phyloP scores from a whole-genome alignment of 1,140 invertebrate genomes.

The Coptotermes formosanus region DNA sequence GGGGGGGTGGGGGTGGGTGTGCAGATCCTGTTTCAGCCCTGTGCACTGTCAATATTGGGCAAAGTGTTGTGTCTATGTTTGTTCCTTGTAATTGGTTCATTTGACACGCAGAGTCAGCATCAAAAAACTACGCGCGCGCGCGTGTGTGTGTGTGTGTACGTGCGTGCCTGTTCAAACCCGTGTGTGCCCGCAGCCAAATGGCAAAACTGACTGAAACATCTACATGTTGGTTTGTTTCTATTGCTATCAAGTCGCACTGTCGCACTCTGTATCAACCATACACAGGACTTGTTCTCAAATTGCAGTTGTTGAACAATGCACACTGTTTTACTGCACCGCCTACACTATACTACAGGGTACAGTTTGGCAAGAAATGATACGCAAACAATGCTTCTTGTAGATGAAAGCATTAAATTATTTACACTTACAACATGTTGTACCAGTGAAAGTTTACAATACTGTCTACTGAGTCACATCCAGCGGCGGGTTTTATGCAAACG shows the following conservation, averaged over 20 bases:
- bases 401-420: too few species aligned
- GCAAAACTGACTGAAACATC: neutral
- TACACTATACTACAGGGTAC: too few species aligned
- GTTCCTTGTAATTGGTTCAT: neutral
- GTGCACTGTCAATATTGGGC: neutral
- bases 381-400: too few species aligned
- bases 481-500: too few species aligned
- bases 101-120: neutral
- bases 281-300: neutral
- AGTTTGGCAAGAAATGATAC: too few species aligned
- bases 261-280: neutral
- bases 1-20: neutral
- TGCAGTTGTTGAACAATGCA: neutral
- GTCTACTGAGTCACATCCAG: too few species aligned
- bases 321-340: neutral
- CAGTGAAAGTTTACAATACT: too few species aligned
- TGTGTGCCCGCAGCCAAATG: neutral
- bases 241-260: neutral
- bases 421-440: too few species aligned
- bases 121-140: neutral
- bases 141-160: neutral
- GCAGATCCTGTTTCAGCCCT: neutral
- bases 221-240: neutral
- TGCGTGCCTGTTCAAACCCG: neutral
- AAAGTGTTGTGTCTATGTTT: neutral